phyloP scores from a whole-genome alignment of 2,888 invertebrate species.

The Cheilosia vulpina region DNA sequence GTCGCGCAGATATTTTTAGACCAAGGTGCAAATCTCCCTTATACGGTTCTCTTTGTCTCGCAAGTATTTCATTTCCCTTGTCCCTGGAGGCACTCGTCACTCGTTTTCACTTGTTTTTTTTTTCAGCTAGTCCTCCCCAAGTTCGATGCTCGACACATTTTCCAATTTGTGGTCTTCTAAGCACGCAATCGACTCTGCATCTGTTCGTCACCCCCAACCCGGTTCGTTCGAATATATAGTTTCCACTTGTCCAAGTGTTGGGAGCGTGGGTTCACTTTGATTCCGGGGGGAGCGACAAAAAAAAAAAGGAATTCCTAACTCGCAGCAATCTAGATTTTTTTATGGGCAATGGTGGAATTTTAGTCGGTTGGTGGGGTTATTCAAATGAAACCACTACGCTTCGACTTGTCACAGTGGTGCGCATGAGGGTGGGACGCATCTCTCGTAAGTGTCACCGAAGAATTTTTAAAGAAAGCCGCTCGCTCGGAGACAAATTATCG shows the following conservation, averaged over 20 bases:
- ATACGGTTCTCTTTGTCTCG: background rate
- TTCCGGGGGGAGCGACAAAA: background rate
- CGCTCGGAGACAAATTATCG: slow-evolving; percentile 68
- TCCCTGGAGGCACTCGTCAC: slow-evolving; percentile 15
- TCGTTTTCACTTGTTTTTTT: slow-evolving; percentile 26
- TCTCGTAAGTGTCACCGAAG: slow-evolving; percentile 64
- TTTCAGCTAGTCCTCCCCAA: slow-evolving; percentile 15
- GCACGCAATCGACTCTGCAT: slow-evolving; percentile 65
- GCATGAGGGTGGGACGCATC: slow-evolving; percentile 31
- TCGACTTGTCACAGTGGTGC: slow-evolving; percentile 53
- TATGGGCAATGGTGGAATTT: slow-evolving; percentile 66
- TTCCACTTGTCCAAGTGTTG: slow-evolving; percentile 64
- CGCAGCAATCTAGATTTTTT: slow-evolving; percentile 71
- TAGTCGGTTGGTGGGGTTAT: slow-evolving; percentile 59
- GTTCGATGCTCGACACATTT: slow-evolving; percentile 57
- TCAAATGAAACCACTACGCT: slow-evolving; percentile 70
- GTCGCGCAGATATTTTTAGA: slow-evolving; percentile 57
- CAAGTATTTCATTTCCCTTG: slow-evolving; percentile 16
- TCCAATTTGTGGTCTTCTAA: slow-evolving; percentile 72
- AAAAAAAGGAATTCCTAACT: slow-evolving; percentile 43
- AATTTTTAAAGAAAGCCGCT: slow-evolving; percentile 68
- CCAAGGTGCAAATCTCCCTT: slow-evolving; percentile 58
- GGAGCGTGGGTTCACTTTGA: slow-evolving; percentile 28
- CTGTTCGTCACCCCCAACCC: slow-evolving; percentile 44
- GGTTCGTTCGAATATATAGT: slow-evolving; percentile 22